phyloP scores from a whole-genome alignment of 2,797 vertebrate species.

The Sebastes nivosus region DNA sequence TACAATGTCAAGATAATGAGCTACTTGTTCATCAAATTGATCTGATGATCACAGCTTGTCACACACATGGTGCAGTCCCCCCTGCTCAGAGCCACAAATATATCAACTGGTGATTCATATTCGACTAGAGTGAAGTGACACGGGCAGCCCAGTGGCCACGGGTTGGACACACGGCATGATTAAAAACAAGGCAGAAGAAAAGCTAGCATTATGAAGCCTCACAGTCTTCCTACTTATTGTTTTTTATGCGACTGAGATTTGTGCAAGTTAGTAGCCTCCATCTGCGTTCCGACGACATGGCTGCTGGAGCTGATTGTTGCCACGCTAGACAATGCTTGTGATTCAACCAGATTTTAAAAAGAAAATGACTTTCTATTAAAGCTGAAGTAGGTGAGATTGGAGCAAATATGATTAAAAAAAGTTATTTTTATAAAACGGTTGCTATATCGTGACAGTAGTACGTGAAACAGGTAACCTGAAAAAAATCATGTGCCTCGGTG shows the following conservation, averaged over 20 bases:
- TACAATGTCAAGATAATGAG: not conserved
- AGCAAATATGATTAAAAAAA: no score
- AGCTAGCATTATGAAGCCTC: not conserved
- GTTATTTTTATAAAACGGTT: no score
- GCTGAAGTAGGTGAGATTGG: no score
- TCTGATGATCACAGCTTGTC: conserved; percentile 28
- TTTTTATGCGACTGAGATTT: not conserved
- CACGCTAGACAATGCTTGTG: no score
- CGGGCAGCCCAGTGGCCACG: not conserved
- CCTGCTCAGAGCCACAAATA: conserved; percentile 23
- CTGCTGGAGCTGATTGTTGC: accelerated
- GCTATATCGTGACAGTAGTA: no score
- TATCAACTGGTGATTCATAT: conserved; percentile 12
- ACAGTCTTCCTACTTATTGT: not conserved
- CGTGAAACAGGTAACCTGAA: no score
- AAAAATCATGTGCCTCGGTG: no score
- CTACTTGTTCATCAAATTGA: conserved; percentile 18
- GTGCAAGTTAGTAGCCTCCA: no score
- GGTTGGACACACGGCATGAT: not conserved
- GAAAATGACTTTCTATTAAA: no score
- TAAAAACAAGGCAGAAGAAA: not conserved
- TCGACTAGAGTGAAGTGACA: not conserved
- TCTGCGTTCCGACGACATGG: accelerated
- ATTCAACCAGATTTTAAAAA: no score
- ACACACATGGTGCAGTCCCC: not conserved